A percentile compares a stretch with the other conserved stretches of the same genome.
Conservation (phyloP, 2,797 vertebrate genomes). For the Sternotherus odoratus region DNA sequence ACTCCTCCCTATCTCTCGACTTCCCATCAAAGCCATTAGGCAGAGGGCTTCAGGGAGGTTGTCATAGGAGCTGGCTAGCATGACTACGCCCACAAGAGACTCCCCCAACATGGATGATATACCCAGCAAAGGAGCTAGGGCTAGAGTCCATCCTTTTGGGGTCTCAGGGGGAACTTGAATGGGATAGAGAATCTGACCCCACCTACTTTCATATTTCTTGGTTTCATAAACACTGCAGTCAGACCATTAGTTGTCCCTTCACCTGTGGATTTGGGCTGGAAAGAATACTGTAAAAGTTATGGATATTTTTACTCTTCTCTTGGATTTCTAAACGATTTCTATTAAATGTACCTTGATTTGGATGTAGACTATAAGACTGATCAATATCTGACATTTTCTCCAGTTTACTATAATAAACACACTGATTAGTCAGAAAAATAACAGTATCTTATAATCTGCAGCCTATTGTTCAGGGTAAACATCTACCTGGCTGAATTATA, state of each 20-base stretch:
- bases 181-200: neutral
- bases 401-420: neutral
- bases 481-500: fast-evolving
- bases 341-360: neutral
- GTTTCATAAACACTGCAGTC: neutral
- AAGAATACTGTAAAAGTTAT: neutral
- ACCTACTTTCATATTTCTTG: neutral
- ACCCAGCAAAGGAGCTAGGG: neutral
- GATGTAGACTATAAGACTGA: neutral
- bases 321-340: neutral
- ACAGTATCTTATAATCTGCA: neutral
- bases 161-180: neutral
- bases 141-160: neutral
- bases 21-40: neutral
- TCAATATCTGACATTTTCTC: neutral
- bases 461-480: neutral
- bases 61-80: neutral
- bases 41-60: neutral
- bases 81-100: neutral
- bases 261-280: neutral
- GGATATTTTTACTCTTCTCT: neutral
- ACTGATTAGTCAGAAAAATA: neutral
- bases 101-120: neutral
- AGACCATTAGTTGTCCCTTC: neutral
- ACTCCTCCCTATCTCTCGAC: neutral